Base-by-base conservation (phyloP, 2,888 invertebrate genomes). In the Gnatocerus cornutus region DNA sequence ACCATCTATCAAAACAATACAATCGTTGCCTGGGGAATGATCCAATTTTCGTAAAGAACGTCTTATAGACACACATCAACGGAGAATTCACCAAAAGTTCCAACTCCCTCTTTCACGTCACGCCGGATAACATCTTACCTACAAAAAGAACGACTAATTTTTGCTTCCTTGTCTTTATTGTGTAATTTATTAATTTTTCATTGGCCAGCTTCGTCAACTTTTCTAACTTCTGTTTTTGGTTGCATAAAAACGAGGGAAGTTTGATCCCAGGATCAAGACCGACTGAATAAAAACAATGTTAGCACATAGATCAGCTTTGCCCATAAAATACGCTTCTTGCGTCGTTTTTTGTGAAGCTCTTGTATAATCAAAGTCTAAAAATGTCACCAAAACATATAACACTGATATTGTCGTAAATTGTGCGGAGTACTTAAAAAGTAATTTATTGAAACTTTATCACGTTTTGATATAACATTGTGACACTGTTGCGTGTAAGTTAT, bases 271-370 rank as follows among this genome's bases (percentile, higher is more conserved):
- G 64, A 64, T 64, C 64, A 55, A 55, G 52, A 12, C 10, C 30
- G 45, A 45, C 45, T 64, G 64, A 55, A 64, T 64, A 55, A 55
- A 64, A 64, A 55, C 43, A 63, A 52, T 63, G 48, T 63, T 12
- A 16, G 21, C 43, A 63, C 63, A 41, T 41, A 53, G 50, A 52
- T 62, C 63, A 37, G 63, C 37, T 29, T 27, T 37, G 37, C 12
- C 53, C 52, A 63, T 63, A 63, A 63, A 63, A 63, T 39, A 13
- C 56, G 41, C 39, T 27, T 41, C 41, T 41, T 41, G 21, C 41
- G 45, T 56, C 27, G 37, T 21, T 16, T 55, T 55, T 43, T 56
- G 21, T 29, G 41, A 43, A 41, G 56, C 43, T 56, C 27, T 59
- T 46, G 33, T 59, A 46, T 46, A 59, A 59, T 59, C 59, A 59